Percentiles rank a stretch among this genome's conserved stretches.
phyloP scores from a whole-genome alignment of 2,113 vertebrate species.

The Chauna torquata region DNA sequence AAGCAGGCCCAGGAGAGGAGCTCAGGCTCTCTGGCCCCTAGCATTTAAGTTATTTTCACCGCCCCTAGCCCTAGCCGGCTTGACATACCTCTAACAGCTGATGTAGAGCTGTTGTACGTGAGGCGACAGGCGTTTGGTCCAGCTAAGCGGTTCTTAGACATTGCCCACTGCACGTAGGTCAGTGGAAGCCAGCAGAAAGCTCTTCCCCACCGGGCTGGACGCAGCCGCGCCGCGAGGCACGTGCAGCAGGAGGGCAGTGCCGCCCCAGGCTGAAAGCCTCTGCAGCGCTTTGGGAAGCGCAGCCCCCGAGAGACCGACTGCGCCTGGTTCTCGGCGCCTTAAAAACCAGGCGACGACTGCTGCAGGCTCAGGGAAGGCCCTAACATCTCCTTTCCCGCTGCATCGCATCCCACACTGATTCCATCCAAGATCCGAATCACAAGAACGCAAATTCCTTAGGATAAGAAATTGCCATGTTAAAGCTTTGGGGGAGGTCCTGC shows the following conservation, averaged over 20 bases:
- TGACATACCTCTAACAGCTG: background rate
- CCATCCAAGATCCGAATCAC: background rate
- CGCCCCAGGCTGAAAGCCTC: background rate
- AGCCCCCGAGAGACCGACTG: background rate
- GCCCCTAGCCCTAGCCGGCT: background rate
- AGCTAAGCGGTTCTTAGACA: background rate
- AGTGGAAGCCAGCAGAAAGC: background rate
- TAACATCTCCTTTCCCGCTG: background rate
- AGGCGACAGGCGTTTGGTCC: background rate
- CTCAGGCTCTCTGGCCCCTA: background rate
- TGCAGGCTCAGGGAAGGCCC: background rate
- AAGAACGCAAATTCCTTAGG: background rate
- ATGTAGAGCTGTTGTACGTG: background rate
- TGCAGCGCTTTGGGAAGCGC: background rate
- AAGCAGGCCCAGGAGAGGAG: background rate
- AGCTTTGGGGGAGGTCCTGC: background rate
- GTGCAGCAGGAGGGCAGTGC: background rate
- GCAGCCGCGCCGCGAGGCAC: accelerated
- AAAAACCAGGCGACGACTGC: background rate
- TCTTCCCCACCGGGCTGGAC: background rate
- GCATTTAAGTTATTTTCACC: background rate
- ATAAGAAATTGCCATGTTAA: background rate
- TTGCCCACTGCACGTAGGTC: accelerated
- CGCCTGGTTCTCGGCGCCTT: background rate
- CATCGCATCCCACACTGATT: background rate